Percentiles rank a stretch among this genome's conserved stretches.
Evolutionary conservation across 2,113 vertebrate species (phyloP).

Genomic region (Aegotheles bennettii): DNA sequence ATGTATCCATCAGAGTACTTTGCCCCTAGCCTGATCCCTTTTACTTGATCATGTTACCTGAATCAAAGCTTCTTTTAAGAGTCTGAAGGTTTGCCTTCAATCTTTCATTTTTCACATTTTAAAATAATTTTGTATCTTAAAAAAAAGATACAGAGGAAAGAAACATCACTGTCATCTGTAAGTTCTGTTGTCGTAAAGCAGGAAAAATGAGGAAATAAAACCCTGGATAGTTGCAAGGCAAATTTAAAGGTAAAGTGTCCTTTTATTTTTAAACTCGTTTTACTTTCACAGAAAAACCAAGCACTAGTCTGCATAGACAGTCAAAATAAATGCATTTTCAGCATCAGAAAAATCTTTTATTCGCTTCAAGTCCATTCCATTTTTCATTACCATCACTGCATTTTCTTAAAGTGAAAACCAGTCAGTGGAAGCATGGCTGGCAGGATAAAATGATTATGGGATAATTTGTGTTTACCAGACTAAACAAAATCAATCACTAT

Average conservation of each 20-base stretch:
- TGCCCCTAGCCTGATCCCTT: background rate
- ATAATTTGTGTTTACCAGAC: slow-evolving; percentile 67
- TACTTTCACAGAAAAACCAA: slow-evolving; percentile 16
- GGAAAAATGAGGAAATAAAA: background rate
- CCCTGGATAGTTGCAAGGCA: background rate
- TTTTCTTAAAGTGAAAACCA: slow-evolving; percentile 57
- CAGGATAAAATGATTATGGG: slow-evolving; percentile 63
- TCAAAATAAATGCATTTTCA: slow-evolving; percentile 50
- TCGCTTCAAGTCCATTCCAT: slow-evolving; percentile 46
- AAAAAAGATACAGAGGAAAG: background rate
- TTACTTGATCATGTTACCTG: background rate
- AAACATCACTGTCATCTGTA: background rate
- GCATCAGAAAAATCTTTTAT: slow-evolving; percentile 30
- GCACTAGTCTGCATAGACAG: slow-evolving; percentile 26
- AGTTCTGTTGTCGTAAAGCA: background rate
- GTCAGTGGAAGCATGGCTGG: slow-evolving; percentile 40
- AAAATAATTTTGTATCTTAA: background rate
- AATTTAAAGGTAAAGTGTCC: background rate
- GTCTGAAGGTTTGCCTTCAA: background rate
- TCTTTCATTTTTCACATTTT: background rate
- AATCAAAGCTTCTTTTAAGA: background rate
- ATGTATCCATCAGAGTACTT: rapidly evolving
- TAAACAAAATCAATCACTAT: slow-evolving; percentile 68
- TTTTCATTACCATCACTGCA: slow-evolving; percentile 51
- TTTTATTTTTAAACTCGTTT: slow-evolving; percentile 51